Evolutionary conservation across 2,888 invertebrate species (phyloP).

Genomic region (Glaucopsyche alexis): DNA sequence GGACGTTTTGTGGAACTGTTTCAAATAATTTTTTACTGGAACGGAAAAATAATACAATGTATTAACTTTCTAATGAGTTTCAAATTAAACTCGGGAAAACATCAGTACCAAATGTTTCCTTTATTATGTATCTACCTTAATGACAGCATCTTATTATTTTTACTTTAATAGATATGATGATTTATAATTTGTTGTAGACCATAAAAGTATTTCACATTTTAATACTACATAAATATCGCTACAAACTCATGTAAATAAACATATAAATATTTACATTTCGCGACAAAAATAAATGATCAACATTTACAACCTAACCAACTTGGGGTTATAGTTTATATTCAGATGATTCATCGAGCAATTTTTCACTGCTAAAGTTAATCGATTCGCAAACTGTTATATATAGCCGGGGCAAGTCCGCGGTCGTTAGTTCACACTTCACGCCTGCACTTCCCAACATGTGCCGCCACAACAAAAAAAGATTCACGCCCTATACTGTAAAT

Average conservation of each 20-base stretch:
- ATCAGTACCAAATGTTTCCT: too few relatives aligned
- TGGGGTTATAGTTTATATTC: conserved; percentile 48
- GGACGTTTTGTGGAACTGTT: background rate
- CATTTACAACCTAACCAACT: conserved; percentile 23
- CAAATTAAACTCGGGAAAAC: background rate
- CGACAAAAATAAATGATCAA: background rate
- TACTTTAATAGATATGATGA: too few relatives aligned
- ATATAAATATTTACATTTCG: conserved; percentile 6
- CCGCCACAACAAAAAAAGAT: conserved; percentile 43
- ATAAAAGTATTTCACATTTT: background rate
- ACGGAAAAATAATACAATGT: background rate
- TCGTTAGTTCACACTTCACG: conserved; percentile 52
- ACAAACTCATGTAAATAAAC: background rate
- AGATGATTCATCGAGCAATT: conserved; percentile 58
- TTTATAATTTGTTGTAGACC: too few relatives aligned
- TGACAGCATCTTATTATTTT: too few relatives aligned
- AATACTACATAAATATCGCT: background rate
- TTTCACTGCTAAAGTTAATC: conserved; percentile 62
- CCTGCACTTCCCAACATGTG: conserved; percentile 44
- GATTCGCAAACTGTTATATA: conserved; percentile 55
- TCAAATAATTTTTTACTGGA: background rate
- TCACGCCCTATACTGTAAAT: conserved; percentile 18
- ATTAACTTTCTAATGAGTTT: too few relatives aligned
- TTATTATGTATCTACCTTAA: too few relatives aligned
- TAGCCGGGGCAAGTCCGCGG: conserved; percentile 33